A percentile compares a stretch with the other conserved stretches of the same genome.
phyloP scores from a whole-genome alignment of 2,888 invertebrate species.

The Tillus elongatus region DNA sequence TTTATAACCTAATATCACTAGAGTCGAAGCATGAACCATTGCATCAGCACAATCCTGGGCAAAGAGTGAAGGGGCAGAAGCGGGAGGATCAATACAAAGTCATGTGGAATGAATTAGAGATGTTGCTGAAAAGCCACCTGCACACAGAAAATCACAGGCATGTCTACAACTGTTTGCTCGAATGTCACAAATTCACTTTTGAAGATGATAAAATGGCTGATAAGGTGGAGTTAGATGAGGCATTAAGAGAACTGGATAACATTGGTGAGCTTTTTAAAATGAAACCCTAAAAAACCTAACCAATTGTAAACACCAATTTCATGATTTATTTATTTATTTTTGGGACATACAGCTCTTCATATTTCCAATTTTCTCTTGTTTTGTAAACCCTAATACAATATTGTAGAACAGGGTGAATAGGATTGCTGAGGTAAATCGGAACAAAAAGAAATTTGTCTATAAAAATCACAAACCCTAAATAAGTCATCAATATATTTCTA shows the following conservation, averaged over 20 bases:
- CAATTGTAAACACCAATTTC: no score
- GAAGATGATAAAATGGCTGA: slow-evolving; percentile 48
- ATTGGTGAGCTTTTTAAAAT: slow-evolving; percentile 43
- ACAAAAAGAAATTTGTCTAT: no score
- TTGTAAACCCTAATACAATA: no score
- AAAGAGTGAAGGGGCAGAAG: slow-evolving; percentile 52
- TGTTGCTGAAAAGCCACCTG: slow-evolving; percentile 66
- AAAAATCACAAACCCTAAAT: no score
- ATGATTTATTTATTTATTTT: background rate
- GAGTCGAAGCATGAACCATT: slow-evolving; percentile 79
- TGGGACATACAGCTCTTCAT: no score
- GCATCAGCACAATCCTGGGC: slow-evolving; percentile 58
- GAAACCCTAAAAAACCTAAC: no score
- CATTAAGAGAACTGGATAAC: slow-evolving; percentile 49
- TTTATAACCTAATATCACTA: slow-evolving; percentile 68
- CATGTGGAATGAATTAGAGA: slow-evolving; percentile 84
- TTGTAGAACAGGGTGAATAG: no score
- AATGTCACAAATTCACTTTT: slow-evolving; percentile 56
- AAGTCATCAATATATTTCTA: no score
- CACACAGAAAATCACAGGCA: slow-evolving; percentile 70
- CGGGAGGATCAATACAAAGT: slow-evolving; percentile 86
- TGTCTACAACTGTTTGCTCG: slow-evolving; percentile 70
- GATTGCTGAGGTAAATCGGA: no score
- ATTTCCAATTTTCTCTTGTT: no score
- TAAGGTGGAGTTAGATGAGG: slow-evolving; percentile 55